Evolutionary conservation across 1,140 invertebrate species (phyloP), one percentile per base, ranked within the genome.

Genomic region (Chymomyza costata): DNA sequence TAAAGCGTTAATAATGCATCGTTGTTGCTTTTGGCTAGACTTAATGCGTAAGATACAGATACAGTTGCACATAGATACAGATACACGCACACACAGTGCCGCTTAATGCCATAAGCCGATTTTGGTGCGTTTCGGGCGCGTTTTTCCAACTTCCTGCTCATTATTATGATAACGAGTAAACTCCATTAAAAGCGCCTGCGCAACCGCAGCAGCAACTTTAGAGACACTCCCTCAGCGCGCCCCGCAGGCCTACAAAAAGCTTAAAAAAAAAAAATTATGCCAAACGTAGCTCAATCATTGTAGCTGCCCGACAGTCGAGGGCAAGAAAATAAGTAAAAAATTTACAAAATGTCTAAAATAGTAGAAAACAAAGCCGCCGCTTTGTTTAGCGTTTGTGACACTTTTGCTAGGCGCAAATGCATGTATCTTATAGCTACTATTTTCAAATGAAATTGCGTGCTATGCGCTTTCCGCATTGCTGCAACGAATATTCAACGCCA

Each of bases 31-130:
- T 35, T 18, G n/a, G n/a, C n/a, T n/a, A n/a, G n/a, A n/a, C n/a
- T n/a, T n/a, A n/a, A n/a, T n/a, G n/a, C n/a, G n/a, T n/a, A n/a
- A n/a, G n/a, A n/a, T n/a, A n/a, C n/a, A n/a, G n/a, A n/a, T n/a
- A n/a, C n/a, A n/a, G n/a, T n/a, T n/a, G n/a, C n/a, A n/a, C n/a
- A n/a, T n/a, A n/a, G n/a, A n/a, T n/a, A n/a, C n/a, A n/a, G n/a
- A n/a, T n/a, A n/a, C 44, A 41, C 28, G 57, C 65, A 54, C 53
- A 74, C 54, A 54, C 44, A 48, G 25, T 47, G 13, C 25, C 19
- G 32, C n/a, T 13, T 78, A 76, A 76, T 55, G 67, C 76, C 58
- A 45, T 78, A 76, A 76, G 71, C 71, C 71, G 71, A 76, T 76
- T 76, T 78, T 52, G 66, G 59, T 21, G 15, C 45, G 21, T 59